Percentiles rank a stretch among this genome's conserved stretches.
These are phyloP conservation scores for Diplodus sargus DNA, from an alignment of 2,797 vertebrate species.

Conservation along the genomic window DNA sequence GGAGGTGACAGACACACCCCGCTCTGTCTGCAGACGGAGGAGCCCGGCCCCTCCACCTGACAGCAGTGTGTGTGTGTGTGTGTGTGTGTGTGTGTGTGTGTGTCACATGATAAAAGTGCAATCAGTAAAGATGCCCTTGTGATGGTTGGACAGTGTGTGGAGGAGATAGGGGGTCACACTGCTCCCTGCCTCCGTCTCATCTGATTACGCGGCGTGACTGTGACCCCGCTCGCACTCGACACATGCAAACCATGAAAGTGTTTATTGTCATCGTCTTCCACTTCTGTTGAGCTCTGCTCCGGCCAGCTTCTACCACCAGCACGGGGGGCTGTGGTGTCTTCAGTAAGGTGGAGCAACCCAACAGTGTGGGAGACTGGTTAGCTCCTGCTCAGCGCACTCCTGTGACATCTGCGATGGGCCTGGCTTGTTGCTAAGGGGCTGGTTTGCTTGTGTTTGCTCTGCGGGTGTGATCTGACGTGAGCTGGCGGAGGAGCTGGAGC, in stretches of 20 bases:
- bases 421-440: not conserved
- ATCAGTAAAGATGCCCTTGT: slow-evolving; percentile 29
- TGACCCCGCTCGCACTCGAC: not conserved
- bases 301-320: not conserved
- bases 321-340: not conserved
- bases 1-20: not conserved
- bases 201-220: not conserved
- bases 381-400: not conserved
- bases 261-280: too few species aligned
- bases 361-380: not conserved
- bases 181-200: not conserved
- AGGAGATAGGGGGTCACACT: slow-evolving; percentile 15
- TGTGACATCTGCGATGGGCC: not conserved
- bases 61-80: not conserved
- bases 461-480: not conserved
- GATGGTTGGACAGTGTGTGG: slow-evolving; percentile 14
- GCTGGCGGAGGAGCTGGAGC: not conserved
- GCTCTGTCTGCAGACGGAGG: not conserved
- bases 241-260: not conserved
- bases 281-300: not conserved
- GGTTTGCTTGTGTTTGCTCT: not conserved
- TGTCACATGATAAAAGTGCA: slow-evolving; percentile 19
- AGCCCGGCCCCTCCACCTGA: not conserved
- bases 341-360: not conserved
- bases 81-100: not conserved